These are phyloP conservation scores for Pocota personata DNA, from an alignment of 2,888 invertebrate species.

Conservation along the genomic window DNA sequence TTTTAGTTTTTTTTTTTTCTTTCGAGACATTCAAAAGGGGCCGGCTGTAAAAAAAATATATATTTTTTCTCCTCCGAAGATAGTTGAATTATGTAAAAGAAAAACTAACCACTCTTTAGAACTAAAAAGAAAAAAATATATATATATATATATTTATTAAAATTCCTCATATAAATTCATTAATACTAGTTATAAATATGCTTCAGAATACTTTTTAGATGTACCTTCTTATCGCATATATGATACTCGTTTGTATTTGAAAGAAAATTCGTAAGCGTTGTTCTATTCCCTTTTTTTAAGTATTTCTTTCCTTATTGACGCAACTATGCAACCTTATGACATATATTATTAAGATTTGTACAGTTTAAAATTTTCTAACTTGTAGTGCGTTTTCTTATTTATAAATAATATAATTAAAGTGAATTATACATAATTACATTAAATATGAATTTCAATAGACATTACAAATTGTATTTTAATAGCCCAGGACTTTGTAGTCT, in stretches of 20 bases:
- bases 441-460: conserved; percentile 47
- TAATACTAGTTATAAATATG: conserved; percentile 44
- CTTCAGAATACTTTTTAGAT: conserved; percentile 19
- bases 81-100: conserved; percentile 26
- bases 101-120: conserved; percentile 16
- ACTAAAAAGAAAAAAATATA: conserved; percentile 42
- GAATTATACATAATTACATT: conserved; percentile 55
- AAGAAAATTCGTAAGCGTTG: neutral
- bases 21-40: neutral
- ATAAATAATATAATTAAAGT: conserved; percentile 55
- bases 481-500: too few relatives aligned
- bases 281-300: neutral
- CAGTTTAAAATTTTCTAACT: conserved; percentile 59
- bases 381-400: conserved; percentile 67
- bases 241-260: conserved; percentile 2
- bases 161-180: conserved; percentile 44
- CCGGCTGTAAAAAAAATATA: conserved; percentile 63
- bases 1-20: neutral
- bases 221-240: neutral
- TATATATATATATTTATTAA: conserved; percentile 61
- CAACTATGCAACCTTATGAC: conserved; percentile 36
- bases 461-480: neutral
- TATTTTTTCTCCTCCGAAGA: conserved; percentile 16
- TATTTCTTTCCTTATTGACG: conserved; percentile 12
- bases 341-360: conserved; percentile 66